Conservation (phyloP, 2,888 invertebrate genomes). For the Scaptomyza parva region DNA sequence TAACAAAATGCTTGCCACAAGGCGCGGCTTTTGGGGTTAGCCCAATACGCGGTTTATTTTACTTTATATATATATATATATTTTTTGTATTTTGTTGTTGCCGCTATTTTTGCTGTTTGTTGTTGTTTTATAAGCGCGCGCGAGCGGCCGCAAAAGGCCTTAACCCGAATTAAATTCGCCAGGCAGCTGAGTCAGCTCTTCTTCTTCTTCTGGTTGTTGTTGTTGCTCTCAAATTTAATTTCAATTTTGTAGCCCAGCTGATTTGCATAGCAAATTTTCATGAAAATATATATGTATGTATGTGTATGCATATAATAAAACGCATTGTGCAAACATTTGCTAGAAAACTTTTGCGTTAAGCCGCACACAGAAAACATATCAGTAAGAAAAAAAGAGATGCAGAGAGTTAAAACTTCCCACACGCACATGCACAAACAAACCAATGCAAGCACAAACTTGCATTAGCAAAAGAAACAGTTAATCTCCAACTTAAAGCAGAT, state of each 20-base stretch:
- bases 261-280: conserved; percentile 69
- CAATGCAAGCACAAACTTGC: conserved; percentile 39
- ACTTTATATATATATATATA: not conserved
- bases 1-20: conserved; percentile 60
- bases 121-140: conserved; percentile 44
- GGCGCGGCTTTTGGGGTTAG: conserved; percentile 63
- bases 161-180: conserved; percentile 66
- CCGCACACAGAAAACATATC: not conserved
- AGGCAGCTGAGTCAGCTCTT: conserved; percentile 34
- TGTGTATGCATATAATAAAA: too few species aligned
- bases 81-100: conserved; percentile 1
- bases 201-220: not conserved
- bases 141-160: conserved; percentile 60
- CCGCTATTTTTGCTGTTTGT: not conserved
- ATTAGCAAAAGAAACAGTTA: not conserved
- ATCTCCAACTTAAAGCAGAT: conserved; percentile 2
- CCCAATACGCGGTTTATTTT: conserved; percentile 57
- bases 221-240: conserved; percentile 53
- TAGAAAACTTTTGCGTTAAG: conserved; percentile 23
- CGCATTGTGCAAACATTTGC: conserved; percentile 61
- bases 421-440: conserved; percentile 1
- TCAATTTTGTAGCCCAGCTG: conserved; percentile 52
- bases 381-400: not conserved
- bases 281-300: too few species aligned
- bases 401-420: conserved; percentile 3